Base-by-base conservation (phyloP, 2,797 vertebrate genomes). In the Spinus olivaceus region DNA sequence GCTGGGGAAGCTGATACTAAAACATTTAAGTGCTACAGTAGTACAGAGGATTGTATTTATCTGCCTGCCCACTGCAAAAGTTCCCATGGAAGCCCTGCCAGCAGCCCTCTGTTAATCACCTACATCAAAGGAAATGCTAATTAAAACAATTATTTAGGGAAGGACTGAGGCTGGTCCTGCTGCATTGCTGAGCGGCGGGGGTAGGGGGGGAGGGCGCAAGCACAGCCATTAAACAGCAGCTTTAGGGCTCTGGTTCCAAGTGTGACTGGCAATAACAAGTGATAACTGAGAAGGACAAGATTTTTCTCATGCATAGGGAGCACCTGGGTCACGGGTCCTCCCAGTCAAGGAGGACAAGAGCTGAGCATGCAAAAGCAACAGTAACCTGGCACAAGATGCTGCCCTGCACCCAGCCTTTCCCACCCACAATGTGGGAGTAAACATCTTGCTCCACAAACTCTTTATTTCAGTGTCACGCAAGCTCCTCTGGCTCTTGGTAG, bases 111-210 rank as follows among this genome's bases (percentile, higher is more conserved):
- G 32, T 53, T 94, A 91, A 94, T 96, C 73, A 80, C 71, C 60
- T 92, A 23, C 80, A 90, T 92, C 81, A 86, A 77, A 89, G 82
- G 49, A 88, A 90, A 66, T 0, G 3, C 72, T 94, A 95, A 95
- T 96, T 96, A 92, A 94, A 95, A 56, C 77, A 81, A 90, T 95
- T 90, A 85, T 74, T 94, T 86, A 70, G n/a, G 76, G 65, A 94
- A 59, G 50, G 50, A 61, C 66, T 35, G 41, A 78, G 39, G 23
- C 66, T 71, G n/a, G 41, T 86, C 54, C 78, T 86, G 89, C 32
- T 81, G 39, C 35, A 14, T 42, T 81, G 47, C 80, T 57, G 54
- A 14, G 32, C 16, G 8, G 4, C 5, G 19, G 19, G 14, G 37
- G 17, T 17, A 11, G 37, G 37, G 37, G 35, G 35, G 35, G 35